Conservation (phyloP, 2,113 vertebrate genomes). For the Hypocryptadius cinnamomeus region DNA sequence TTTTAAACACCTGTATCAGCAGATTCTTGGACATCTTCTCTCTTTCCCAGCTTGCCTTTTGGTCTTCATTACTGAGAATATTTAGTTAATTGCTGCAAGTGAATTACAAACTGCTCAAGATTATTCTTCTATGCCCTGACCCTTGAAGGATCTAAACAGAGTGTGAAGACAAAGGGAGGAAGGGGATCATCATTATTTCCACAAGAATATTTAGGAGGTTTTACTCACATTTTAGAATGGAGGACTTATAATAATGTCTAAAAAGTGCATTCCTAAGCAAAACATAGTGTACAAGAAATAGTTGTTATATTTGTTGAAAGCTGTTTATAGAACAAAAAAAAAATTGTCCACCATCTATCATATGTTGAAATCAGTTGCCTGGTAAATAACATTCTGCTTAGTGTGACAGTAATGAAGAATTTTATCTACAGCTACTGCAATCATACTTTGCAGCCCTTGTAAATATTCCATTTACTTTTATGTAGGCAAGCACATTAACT, state of each 20-base stretch:
- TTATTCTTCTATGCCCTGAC: neutral
- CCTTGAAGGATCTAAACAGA: neutral
- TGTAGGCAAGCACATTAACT: neutral
- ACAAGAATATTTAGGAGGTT: neutral
- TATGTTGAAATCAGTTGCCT: constrained; percentile 17
- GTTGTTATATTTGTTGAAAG: constrained; percentile 15
- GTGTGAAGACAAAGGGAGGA: neutral
- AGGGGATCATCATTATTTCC: neutral
- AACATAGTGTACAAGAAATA: neutral
- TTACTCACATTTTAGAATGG: neutral
- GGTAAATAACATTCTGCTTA: constrained; percentile 21
- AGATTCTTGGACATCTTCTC: neutral
- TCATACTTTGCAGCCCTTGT: constrained; percentile 15
- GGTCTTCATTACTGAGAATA: constrained; percentile 10
- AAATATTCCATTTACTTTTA: constrained; percentile 15
- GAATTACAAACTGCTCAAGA: constrained; percentile 29
- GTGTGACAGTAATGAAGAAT: constrained; percentile 26
- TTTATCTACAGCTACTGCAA: constrained; percentile 27
- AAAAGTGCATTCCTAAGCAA: constrained; percentile 27
- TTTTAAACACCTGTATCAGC: neutral
- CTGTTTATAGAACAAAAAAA: constrained; percentile 10
- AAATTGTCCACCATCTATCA: neutral
- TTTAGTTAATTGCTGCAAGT: constrained; percentile 6
- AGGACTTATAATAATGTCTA: neutral
- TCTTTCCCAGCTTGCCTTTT: neutral